Percentiles rank a stretch among this genome's conserved stretches.
Evolutionary conservation across 2,888 invertebrate species (phyloP).

Genomic region (Parnassius apollo): DNA sequence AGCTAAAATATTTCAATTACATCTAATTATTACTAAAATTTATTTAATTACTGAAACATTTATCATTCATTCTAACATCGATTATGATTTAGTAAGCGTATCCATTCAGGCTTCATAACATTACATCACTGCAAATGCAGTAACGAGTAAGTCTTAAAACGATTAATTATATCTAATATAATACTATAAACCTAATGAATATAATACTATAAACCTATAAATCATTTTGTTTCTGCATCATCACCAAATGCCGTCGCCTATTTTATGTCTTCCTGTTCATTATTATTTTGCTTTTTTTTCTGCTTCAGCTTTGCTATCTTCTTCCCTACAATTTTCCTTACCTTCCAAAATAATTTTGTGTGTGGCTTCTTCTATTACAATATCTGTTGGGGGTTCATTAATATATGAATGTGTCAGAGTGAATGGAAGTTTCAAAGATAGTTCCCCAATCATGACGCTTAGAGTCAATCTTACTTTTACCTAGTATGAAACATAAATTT

Average conservation of each 20-base stretch:
- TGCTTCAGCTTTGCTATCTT: constrained; percentile 59
- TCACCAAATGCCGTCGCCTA: constrained; percentile 48
- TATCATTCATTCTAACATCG: constrained; percentile 3
- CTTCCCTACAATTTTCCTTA: constrained; percentile 70
- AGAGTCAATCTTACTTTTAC: constrained; percentile 92
- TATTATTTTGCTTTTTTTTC: constrained; percentile 65
- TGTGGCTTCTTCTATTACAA: constrained; percentile 73
- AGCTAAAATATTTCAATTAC: not conserved
- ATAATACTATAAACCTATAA: no score
- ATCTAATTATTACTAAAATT: not conserved
- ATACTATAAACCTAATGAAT: constrained; percentile 43
- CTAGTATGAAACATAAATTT: constrained; percentile 95
- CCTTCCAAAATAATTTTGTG: constrained; percentile 74
- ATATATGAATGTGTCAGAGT: constrained; percentile 87
- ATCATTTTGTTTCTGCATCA: constrained; percentile 55
- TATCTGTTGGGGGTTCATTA: constrained; percentile 82
- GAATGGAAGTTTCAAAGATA: constrained; percentile 90
- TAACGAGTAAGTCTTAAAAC: constrained; percentile 40
- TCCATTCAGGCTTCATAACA: constrained; percentile 56
- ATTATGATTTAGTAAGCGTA: constrained; percentile 65
- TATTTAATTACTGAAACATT: not conserved
- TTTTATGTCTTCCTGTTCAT: constrained; percentile 46
- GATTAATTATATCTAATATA: not conserved
- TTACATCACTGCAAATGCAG: constrained; percentile 23
- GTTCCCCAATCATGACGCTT: constrained; percentile 90